Percentiles rank a stretch among this genome's conserved stretches.
phyloP scores from a whole-genome alignment of 2,797 vertebrate species.

The Threskiornis aethiopicus region DNA sequence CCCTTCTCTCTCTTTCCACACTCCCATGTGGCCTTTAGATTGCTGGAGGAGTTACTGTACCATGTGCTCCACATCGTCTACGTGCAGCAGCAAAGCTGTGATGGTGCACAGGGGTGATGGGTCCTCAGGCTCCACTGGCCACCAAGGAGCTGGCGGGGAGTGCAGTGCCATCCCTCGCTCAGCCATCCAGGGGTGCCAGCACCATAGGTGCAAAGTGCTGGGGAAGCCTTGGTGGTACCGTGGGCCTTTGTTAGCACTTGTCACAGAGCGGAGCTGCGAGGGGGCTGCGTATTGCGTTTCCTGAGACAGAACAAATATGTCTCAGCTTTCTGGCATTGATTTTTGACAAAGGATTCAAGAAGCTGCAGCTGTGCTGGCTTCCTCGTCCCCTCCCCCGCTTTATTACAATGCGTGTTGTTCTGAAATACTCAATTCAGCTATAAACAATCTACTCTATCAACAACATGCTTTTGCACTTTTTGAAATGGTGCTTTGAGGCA shows the following conservation, averaged over 20 bases:
- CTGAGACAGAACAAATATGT: constrained; percentile 62
- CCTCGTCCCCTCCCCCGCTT: constrained; percentile 51
- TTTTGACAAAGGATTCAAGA: constrained; percentile 73
- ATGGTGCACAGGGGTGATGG: neutral
- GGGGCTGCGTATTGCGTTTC: constrained; percentile 60
- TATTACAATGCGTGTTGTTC: constrained; percentile 78
- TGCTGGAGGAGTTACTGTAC: neutral
- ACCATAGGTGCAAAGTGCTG: constrained; percentile 3
- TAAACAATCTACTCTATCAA: constrained; percentile 93
- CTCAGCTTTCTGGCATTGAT: constrained; percentile 66
- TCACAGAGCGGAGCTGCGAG: constrained; percentile 51
- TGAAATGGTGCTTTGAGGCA: constrained; percentile 87
- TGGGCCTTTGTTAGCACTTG: constrained; percentile 57
- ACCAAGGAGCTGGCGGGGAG: neutral
- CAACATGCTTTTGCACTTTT: constrained; percentile 99
- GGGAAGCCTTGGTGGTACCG: constrained; percentile 2
- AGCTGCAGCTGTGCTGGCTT: constrained; percentile 72
- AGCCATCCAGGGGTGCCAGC: constrained; percentile 9
- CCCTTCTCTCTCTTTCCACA: neutral
- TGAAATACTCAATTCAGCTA: constrained; percentile 85
- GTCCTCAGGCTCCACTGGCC: constrained; percentile 1
- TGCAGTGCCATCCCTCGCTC: neutral
- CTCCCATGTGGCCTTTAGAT: neutral
- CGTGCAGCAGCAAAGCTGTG: neutral
- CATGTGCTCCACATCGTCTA: neutral